phyloP scores from a whole-genome alignment of 2,888 invertebrate genomes.

The Tinea pellionella region DNA sequence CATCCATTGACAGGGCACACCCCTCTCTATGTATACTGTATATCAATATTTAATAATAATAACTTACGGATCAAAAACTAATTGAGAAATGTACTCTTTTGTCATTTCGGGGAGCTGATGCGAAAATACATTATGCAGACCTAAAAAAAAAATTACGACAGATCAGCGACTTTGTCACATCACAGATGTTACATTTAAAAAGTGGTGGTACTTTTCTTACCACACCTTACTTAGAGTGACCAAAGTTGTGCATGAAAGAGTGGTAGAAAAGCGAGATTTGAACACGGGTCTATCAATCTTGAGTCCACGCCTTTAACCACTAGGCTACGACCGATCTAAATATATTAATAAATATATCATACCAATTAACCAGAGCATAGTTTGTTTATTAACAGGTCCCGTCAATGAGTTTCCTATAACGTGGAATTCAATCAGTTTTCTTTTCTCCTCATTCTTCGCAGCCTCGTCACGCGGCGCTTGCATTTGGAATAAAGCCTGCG shows the following conservation, averaged over 20 bases:
- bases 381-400: slow-evolving; percentile 86
- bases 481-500: slow-evolving; percentile 80
- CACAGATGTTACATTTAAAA: no score
- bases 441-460: slow-evolving; percentile 89
- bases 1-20: no score
- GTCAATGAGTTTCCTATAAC: slow-evolving; percentile 94
- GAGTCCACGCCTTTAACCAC: no score
- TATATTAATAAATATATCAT: slow-evolving; percentile 2
- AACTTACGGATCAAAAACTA: slow-evolving; percentile 94
- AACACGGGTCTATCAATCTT: no score
- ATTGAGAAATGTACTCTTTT: slow-evolving; percentile 93
- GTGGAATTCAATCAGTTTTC: slow-evolving; percentile 92
- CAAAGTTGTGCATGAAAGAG: no score
- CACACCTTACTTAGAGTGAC: no score
- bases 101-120: slow-evolving; percentile 98
- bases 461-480: slow-evolving; percentile 91
- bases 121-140: slow-evolving; percentile 94
- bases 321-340: no score
- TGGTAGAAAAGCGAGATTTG: no score
- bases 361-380: slow-evolving; percentile 92
- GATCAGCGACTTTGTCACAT: no score
- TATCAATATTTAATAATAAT: no score
- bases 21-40: no score
- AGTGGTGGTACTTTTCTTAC: no score
- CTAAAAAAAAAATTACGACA: slow-evolving; percentile 28